Evolutionary conservation across 2,888 invertebrate genomes (phyloP).

Genomic region (Elegia similella): DNA sequence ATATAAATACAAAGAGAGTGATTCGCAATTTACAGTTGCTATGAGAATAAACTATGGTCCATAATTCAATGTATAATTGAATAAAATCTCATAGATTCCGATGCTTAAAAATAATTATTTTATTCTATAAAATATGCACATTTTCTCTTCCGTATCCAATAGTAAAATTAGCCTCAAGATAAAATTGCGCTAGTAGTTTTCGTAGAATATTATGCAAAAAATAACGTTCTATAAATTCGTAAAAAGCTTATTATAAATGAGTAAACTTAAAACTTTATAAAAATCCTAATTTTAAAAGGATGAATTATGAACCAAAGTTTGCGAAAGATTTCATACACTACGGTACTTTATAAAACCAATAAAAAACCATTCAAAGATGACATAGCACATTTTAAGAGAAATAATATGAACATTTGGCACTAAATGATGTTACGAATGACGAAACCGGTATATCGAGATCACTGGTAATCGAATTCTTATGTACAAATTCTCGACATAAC

Average conservation of each 20-base stretch:
- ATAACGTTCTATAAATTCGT: background rate
- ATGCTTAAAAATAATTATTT: too few species aligned
- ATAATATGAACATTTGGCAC: background rate
- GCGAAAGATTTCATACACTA: constrained; percentile 4
- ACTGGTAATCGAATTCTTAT: constrained; percentile 3
- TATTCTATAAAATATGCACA: too few species aligned
- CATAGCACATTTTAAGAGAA: background rate
- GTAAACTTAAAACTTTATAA: background rate
- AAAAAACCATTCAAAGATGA: background rate
- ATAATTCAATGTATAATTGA: background rate
- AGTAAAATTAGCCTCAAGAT: too few species aligned
- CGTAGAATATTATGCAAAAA: too few species aligned
- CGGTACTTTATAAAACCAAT: constrained; percentile 3
- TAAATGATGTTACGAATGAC: background rate
- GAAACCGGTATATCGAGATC: constrained; percentile 3
- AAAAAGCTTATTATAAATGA: background rate
- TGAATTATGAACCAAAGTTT: constrained; percentile 9
- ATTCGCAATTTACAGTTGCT: constrained; percentile 24
- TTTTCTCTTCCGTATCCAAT: too few species aligned
- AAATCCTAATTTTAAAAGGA: background rate
- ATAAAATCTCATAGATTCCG: too few species aligned
- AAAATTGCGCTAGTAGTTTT: too few species aligned
- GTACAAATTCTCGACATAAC: constrained; percentile 12
- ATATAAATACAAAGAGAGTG: constrained; percentile 66
- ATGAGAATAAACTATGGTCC: background rate